These are phyloP conservation scores for Malurus alboscapulatus DNA, from an alignment of 2,113 vertebrate species.

Conservation along the genomic window DNA sequence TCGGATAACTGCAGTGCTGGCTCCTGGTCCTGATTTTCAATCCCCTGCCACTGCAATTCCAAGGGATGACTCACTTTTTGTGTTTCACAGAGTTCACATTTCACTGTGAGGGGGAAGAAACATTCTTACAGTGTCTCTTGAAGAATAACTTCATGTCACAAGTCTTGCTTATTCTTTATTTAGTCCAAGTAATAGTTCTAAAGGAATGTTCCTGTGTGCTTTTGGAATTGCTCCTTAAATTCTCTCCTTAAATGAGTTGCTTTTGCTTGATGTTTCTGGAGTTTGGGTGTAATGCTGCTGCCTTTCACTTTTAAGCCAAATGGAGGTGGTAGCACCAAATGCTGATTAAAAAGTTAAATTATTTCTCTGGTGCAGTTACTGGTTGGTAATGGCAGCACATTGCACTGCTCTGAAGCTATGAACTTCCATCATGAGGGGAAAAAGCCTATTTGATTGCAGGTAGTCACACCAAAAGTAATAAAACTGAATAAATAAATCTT, in stretches of 20 bases:
- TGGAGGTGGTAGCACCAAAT: not conserved
- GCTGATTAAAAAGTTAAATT: not conserved
- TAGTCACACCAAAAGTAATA: not conserved
- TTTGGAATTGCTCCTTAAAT: not conserved
- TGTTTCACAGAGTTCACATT: not conserved
- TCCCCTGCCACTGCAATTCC: not conserved
- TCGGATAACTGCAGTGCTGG: not conserved
- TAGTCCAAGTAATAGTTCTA: not conserved
- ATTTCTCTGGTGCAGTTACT: not conserved
- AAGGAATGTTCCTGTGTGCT: not conserved
- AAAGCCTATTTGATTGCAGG: not conserved
- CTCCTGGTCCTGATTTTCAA: not conserved
- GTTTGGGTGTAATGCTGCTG: not conserved
- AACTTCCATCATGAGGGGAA: rapidly evolving
- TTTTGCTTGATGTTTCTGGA: not conserved
- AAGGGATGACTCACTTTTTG: not conserved
- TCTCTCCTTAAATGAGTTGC: not conserved
- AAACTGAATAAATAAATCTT: not conserved
- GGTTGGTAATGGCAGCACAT: not conserved
- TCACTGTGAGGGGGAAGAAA: not conserved
- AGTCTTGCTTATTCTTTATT: not conserved
- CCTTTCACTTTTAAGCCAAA: not conserved
- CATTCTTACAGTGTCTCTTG: not conserved
- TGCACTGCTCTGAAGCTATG: not conserved
- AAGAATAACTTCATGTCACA: not conserved